Base-by-base conservation (phyloP, 1,140 invertebrate species). In the Drosophila parabipectinata region DNA sequence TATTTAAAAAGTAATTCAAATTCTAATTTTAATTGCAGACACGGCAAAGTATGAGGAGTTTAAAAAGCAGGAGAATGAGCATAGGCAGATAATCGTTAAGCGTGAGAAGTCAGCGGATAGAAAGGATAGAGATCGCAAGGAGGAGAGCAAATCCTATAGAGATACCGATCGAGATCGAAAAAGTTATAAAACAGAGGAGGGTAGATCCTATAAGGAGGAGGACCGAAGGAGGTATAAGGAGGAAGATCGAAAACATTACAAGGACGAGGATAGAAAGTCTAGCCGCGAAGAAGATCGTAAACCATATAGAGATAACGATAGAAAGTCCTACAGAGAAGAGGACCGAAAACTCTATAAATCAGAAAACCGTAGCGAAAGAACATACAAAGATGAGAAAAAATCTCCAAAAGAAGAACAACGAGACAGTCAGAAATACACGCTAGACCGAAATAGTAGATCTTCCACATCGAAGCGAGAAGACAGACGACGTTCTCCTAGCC, bases 41-140 rank as follows among this genome's bases (percentile, higher is more conserved):
- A 92, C 93, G 4, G 94, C 93, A 24, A 95, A 95, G 61, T 96
- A 94, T 87, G 94, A 95, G 74, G 93, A 95, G 77, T 95, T 95
- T 64, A 95, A 95, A 77, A 93, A 93, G 58, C 93, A 93, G 60
- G 93, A 94, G 81, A 79, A 63, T 30, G 90, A 92, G 57, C 77
- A 91, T 32, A 84, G 91, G 12, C 85, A 83, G 79, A 92, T 90
- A 41, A 74, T 75, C 26, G 45, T 82, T 0, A 88, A 91, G 63
- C 57, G 37, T 2, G 83, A 87, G 2, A 83, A 71, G 8, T 50
- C 77, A 12, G 15, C 37, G 7, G 68, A 54, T 32, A 62, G 39
- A 52, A 59, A 51, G 34, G 39, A 30, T 14, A 87, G 30, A 10
- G 61, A 66, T n/a, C 51, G 55, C 3, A 76, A 60, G 41, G 41